Percentiles rank a stretch among this genome's conserved stretches.
These are phyloP conservation scores for Amphiduros pacificus DNA, from an alignment of 2,888 invertebrate genomes.

Conservation along the genomic window DNA sequence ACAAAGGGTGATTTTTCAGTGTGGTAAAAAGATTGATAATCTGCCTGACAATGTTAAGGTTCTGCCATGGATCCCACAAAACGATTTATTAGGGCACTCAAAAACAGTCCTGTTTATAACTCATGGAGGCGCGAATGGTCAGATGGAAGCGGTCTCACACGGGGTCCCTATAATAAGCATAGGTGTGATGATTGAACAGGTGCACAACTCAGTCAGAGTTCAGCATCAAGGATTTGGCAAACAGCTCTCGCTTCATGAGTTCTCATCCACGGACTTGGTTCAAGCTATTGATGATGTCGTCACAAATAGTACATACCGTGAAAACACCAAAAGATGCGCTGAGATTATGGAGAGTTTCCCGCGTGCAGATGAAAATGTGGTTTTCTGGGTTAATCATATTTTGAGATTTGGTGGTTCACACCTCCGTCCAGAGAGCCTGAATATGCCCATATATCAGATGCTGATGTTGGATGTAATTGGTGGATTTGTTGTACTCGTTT, in stretches of 20 bases:
- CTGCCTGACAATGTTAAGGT: not conserved
- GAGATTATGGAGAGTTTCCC: slow-evolving; percentile 15
- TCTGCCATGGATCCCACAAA: slow-evolving; percentile 11
- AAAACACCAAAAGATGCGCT: slow-evolving; percentile 9
- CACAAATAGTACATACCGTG: slow-evolving; percentile 1
- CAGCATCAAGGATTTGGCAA: slow-evolving; percentile 7
- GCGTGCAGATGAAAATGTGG: slow-evolving; percentile 5
- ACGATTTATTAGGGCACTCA: slow-evolving; percentile 16
- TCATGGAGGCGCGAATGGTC: slow-evolving; percentile 21
- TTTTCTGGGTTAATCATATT: slow-evolving; percentile 12
- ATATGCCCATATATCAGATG: no score
- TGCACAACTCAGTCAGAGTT: slow-evolving; percentile 5
- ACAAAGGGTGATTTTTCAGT: slow-evolving; percentile 3
- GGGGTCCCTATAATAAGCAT: slow-evolving; percentile 20
- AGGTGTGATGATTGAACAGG: slow-evolving; percentile 15
- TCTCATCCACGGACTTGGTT: slow-evolving; percentile 7
- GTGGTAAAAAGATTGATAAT: not conserved
- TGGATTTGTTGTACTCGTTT: no score
- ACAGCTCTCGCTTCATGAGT: not conserved
- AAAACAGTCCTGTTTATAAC: slow-evolving; percentile 21
- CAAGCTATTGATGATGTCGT: slow-evolving; percentile 6
- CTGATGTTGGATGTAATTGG: no score
- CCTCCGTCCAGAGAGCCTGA: slow-evolving; percentile 6
- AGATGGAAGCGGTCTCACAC: slow-evolving; percentile 22
- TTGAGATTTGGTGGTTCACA: slow-evolving; percentile 10